Evolutionary conservation across 2,113 vertebrate genomes (phyloP).

Genomic region (Electrona antarctica): DNA sequence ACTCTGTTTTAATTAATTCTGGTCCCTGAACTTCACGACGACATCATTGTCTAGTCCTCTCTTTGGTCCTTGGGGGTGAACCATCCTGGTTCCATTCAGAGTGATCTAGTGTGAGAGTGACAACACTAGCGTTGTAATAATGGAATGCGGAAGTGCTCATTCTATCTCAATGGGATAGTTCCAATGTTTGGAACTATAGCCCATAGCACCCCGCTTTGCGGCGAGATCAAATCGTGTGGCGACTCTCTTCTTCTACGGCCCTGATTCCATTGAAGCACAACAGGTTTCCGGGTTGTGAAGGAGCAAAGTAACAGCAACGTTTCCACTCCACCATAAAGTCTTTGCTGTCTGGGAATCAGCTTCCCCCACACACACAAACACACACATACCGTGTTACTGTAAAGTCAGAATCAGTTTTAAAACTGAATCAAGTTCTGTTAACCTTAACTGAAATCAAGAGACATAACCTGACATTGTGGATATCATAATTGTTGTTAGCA

Average conservation of each 20-base stretch:
- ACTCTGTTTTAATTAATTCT: not conserved
- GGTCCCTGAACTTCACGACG: not conserved
- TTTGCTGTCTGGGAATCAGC: not conserved
- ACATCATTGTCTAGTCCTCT: not conserved
- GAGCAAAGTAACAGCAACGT: constrained; percentile 22
- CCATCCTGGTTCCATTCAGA: not conserved
- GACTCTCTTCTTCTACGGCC: too few species aligned
- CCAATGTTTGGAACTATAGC: too few species aligned
- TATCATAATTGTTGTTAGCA: too few species aligned
- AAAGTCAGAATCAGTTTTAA: constrained; percentile 20
- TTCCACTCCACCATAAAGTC: constrained; percentile 18
- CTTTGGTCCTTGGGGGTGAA: constrained; percentile 9
- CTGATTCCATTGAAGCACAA: not conserved
- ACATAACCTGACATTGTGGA: too few species aligned
- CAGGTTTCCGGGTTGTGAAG: constrained; percentile 3
- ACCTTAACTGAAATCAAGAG: too few species aligned
- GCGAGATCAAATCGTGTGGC: too few species aligned
- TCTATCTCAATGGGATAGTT: too few species aligned
- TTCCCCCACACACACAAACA: not conserved
- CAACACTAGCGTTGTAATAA: too few species aligned
- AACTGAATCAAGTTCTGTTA: not conserved
- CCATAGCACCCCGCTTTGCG: too few species aligned
- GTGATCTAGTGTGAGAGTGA: too few species aligned
- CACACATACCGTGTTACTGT: not conserved
- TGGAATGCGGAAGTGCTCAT: too few species aligned